Conservation (phyloP, 2,113 vertebrate genomes). For the Antigone vipio region DNA sequence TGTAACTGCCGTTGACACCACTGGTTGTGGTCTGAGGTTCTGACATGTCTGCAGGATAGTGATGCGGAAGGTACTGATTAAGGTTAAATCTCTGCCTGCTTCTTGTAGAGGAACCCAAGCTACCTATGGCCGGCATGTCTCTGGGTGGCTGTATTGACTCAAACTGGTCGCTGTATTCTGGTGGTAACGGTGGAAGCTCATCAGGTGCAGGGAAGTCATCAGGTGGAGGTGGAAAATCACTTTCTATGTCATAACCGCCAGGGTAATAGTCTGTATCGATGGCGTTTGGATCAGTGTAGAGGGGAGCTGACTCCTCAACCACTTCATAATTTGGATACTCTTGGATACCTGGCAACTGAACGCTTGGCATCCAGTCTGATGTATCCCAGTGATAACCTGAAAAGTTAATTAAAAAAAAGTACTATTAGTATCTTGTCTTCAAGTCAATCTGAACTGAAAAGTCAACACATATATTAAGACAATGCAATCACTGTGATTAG, state of each 20-base stretch:
- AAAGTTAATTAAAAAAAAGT: not conserved
- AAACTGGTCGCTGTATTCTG: slow-evolving; percentile 85
- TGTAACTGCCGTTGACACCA: slow-evolving; percentile 71
- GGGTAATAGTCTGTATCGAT: slow-evolving; percentile 98
- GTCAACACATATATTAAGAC: not conserved
- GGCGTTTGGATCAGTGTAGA: slow-evolving; percentile 88
- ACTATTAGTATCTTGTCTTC: not conserved
- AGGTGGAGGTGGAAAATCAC: slow-evolving; percentile 93
- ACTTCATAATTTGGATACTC: slow-evolving; percentile 96
- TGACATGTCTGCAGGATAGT: slow-evolving; percentile 83
- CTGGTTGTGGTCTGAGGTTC: slow-evolving; percentile 73
- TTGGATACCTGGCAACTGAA: slow-evolving; percentile 96
- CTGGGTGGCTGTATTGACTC: slow-evolving; percentile 85
- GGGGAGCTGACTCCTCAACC: slow-evolving; percentile 85
- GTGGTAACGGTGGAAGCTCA: slow-evolving; percentile 88
- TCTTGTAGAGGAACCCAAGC: slow-evolving; percentile 75
- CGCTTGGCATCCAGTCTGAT: slow-evolving; percentile 98
- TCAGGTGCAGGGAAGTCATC: slow-evolving; percentile 90
- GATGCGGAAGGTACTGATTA: slow-evolving; percentile 90
- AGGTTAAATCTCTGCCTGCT: slow-evolving; percentile 88
- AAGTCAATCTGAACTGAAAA: not conserved
- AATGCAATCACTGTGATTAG: not conserved
- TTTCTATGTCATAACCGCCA: slow-evolving; percentile 96
- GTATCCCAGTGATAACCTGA: slow-evolving; percentile 99
- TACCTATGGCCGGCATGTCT: slow-evolving; percentile 74